Conservation (phyloP, 2,797 vertebrate species). For the Epinephelus awoara region DNA sequence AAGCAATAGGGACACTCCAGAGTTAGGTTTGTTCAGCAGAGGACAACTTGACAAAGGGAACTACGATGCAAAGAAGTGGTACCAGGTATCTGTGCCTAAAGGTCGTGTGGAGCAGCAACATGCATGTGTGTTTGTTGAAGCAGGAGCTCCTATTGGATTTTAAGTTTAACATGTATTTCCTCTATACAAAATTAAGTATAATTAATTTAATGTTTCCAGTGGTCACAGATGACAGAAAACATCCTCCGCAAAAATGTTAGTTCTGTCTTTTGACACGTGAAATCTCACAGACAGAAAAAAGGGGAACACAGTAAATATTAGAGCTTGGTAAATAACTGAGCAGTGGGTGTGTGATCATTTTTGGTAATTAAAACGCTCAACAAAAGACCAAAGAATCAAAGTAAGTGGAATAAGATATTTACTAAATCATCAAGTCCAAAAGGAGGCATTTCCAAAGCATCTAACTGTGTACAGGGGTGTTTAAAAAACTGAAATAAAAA, state of each 20-base stretch:
- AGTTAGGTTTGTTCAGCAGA: too few species aligned
- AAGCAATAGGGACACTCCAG: neutral
- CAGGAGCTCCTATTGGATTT: neutral
- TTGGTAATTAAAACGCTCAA: neutral
- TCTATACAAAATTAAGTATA: neutral
- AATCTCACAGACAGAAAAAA: neutral
- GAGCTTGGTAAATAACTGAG: neutral
- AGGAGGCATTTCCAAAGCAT: neutral
- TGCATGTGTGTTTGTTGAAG: neutral
- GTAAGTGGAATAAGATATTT: neutral
- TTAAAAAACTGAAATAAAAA: constrained; percentile 2
- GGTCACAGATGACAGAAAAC: constrained; percentile 4
- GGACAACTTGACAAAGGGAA: neutral
- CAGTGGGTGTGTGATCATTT: neutral
- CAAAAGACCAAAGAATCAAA: constrained; percentile 2
- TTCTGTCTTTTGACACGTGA: neutral
- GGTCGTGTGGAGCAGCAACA: neutral
- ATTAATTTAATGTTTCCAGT: neutral
- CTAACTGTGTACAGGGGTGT: neutral
- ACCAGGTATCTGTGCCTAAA: neutral
- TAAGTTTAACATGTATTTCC: neutral
- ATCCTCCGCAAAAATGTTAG: neutral
- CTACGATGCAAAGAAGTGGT: neutral
- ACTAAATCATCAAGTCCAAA: neutral
- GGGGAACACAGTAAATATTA: neutral